Base-by-base conservation (phyloP, 2,888 invertebrate species). In the Limenitis camilla region DNA sequence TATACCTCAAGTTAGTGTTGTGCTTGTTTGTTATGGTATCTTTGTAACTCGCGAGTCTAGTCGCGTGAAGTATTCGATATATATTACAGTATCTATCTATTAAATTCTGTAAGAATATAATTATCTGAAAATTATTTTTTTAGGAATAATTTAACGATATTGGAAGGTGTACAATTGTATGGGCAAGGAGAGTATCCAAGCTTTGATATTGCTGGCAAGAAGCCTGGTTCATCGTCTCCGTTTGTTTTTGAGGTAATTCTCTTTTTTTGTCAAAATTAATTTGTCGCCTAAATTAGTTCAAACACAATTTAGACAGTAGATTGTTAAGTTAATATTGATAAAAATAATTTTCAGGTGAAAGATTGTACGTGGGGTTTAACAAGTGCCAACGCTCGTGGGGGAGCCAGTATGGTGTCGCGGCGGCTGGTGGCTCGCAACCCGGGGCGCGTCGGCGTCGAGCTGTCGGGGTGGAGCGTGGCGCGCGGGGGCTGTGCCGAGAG, bases 101-200 rank as follows among this genome's bases (percentile, higher is more conserved):
- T n/a, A n/a, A n/a, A n/a, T n/a, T n/a, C n/a, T n/a, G n/a, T n/a
- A n/a, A n/a, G n/a, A n/a, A n/a, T n/a, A n/a, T n/a, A n/a, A n/a
- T n/a, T n/a, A n/a, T 44, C n/a, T 38, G 6, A 11, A 19, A 6
- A 10, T 31, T 11, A 11, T 28, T 6, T 50, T 53, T 54, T 35
- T 76, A 93, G 98, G 65, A 99, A 98, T 78, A 99, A 99, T 78
- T 85, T 99, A 69, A 99, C 98, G 0, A 91, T 96, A 35, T 78
- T 98, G 69, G 98, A 99, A 79, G 92, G 93, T 3, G 88, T 97
- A 29, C 91, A 93, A 69, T 79, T 99, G 56, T 91, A 91, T 52
- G 98, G 96, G 0, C 92, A 93, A 69, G 96, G 97, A 10, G 96
- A 95, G 1, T 84, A 91, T 62, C 96, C 97, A 4, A 92, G 94